Percentiles rank a stretch among this genome's conserved stretches.
Conservation (phyloP, 30 jellyfish, hydroid and myxozoan species). For the Clytia hemisphaerica region DNA sequence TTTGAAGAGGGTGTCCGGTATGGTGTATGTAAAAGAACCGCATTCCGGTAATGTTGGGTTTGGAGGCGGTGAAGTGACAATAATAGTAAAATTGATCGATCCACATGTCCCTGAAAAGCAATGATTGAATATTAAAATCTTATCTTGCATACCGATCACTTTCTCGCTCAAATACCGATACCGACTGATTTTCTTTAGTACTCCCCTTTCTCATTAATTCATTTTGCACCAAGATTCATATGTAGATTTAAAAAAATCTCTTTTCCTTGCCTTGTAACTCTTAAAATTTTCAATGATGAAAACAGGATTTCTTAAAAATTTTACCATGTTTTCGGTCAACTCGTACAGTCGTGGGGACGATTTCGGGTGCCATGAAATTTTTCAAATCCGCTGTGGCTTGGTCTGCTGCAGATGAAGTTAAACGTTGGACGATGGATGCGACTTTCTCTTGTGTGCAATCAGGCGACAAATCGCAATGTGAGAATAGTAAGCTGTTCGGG, state of each 20-base stretch:
- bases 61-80: slow-evolving; percentile 24
- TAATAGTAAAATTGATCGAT: slow-evolving; percentile 16
- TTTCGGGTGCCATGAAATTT: slow-evolving; percentile 19
- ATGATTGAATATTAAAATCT: too few relatives aligned
- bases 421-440: not conserved
- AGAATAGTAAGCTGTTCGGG: slow-evolving; percentile 18
- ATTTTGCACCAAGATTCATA: too few relatives aligned
- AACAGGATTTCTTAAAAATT: too few relatives aligned
- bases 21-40: slow-evolving; percentile 45
- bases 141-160: too few relatives aligned
- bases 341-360: slow-evolving; percentile 20
- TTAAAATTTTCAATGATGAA: too few relatives aligned
- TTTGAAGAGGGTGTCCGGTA: slow-evolving; percentile 46
- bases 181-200: too few relatives aligned
- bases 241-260: too few relatives aligned
- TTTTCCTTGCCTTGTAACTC: too few relatives aligned
- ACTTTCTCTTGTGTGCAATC: slow-evolving; percentile 11
- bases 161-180: too few relatives aligned
- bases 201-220: too few relatives aligned
- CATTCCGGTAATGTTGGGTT: slow-evolving; percentile 39
- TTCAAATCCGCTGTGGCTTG: not conserved
- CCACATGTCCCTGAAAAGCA: slow-evolving; percentile 28
- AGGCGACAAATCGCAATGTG: slow-evolving; percentile 23
- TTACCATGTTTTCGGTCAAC: not conserved
- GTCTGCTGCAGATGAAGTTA: not conserved